phyloP scores from a whole-genome alignment of 1,140 invertebrate genomes.

The Drosophila neocordata region DNA sequence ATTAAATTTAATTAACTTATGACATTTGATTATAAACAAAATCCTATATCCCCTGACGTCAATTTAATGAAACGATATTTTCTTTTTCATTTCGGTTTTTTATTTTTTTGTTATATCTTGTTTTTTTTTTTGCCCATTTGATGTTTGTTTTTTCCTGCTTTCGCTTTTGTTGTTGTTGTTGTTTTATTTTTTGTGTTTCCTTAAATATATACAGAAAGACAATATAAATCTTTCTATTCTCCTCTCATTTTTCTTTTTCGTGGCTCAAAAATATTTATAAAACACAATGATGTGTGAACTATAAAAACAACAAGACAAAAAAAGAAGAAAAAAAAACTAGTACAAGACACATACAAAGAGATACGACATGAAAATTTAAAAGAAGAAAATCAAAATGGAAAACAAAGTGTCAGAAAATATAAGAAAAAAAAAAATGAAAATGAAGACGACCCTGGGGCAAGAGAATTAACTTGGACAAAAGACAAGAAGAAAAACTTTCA shows the following conservation, averaged over 20 bases:
- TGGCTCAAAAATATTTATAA: constrained; percentile 51
- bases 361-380: constrained; percentile 27
- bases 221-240: constrained; percentile 23
- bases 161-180: not conserved
- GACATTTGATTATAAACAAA: constrained; percentile 49
- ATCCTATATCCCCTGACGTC: constrained; percentile 57
- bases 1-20: constrained; percentile 38
- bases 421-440: constrained; percentile 8
- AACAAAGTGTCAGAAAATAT: constrained; percentile 31
- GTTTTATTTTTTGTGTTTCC: constrained; percentile 21
- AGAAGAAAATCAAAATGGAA: constrained; percentile 25
- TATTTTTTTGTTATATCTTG: constrained; percentile 13
- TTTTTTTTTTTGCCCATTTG: constrained; percentile 25
- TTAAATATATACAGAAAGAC: constrained; percentile 18
- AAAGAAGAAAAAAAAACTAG: constrained; percentile 39
- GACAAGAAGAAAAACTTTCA: constrained; percentile 37
- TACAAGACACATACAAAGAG: constrained; percentile 42
- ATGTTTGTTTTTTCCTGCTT: constrained; percentile 43
- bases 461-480: constrained; percentile 18
- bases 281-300: constrained; percentile 55
- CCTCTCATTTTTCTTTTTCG: not conserved
- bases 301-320: constrained; percentile 19
- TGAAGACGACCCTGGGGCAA: constrained; percentile 2
- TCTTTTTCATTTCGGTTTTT: constrained; percentile 1
- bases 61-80: constrained; percentile 17